phyloP scores from a whole-genome alignment of 2,113 vertebrate genomes.

The Rhegmatorhina hoffmannsi region DNA sequence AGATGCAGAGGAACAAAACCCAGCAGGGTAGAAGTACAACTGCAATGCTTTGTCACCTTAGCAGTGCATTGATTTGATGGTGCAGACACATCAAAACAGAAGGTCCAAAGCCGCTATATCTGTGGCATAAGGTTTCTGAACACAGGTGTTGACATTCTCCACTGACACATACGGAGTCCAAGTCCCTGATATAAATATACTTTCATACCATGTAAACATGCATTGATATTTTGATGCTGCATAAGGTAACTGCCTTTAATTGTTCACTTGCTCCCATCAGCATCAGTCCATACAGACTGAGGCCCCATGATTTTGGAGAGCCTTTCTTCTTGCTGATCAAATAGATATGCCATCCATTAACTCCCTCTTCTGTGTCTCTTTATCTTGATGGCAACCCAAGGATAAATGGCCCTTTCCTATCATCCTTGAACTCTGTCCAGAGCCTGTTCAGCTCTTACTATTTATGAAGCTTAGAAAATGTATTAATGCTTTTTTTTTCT shows the following conservation, averaged over 20 bases:
- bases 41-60: neutral
- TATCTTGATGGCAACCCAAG: neutral
- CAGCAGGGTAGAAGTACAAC: neutral
- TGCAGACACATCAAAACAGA: neutral
- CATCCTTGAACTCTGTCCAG: neutral
- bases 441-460: neutral
- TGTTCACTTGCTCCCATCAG: neutral
- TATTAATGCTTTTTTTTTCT: too few species aligned
- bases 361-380: neutral
- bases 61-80: neutral
- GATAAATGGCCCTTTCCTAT: neutral
- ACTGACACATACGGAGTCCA: neutral
- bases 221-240: neutral
- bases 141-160: neutral
- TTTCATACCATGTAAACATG: neutral
- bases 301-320: neutral
- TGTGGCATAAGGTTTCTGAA: neutral
- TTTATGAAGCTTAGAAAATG: neutral
- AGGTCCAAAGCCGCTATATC: accelerated
- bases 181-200: neutral
- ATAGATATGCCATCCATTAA: neutral
- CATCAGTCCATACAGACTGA: neutral
- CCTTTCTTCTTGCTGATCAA: neutral
- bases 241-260: neutral
- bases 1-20: neutral